Percentiles rank a stretch among this genome's conserved stretches.
These are phyloP conservation scores for Notospermus geniculatus DNA, from an alignment of 1,140 invertebrate genomes.

Conservation along the genomic window DNA sequence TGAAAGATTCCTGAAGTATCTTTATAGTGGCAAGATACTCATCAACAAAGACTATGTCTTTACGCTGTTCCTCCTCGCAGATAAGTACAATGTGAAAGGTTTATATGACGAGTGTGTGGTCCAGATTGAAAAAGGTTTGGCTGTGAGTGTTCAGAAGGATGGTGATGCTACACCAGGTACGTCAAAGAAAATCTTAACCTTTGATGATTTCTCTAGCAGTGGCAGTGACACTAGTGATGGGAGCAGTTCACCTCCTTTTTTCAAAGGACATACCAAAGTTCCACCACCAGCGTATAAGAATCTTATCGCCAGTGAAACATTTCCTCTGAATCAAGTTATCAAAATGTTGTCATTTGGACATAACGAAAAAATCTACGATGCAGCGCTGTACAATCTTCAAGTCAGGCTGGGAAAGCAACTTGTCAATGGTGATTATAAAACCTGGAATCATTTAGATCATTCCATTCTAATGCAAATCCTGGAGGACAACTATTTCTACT, in stretches of 20 bases:
- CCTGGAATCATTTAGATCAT: neutral
- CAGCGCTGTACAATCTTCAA: slow-evolving; percentile 3
- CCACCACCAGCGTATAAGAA: neutral
- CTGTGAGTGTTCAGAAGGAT: neutral
- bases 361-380: slow-evolving; percentile 10
- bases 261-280: neutral
- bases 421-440: slow-evolving; percentile 2
- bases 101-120: slow-evolving; percentile 4
- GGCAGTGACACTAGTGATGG: neutral
- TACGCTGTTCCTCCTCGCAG: slow-evolving; percentile 1
- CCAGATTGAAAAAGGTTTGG: slow-evolving; percentile 9
- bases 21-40: slow-evolving; percentile 5
- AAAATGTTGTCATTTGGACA: neutral
- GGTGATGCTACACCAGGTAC: neutral
- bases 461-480: neutral
- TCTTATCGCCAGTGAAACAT: neutral
- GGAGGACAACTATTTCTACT: slow-evolving; percentile 6
- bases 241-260: neutral
- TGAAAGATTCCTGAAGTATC: slow-evolving; percentile 6
- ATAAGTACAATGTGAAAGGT: slow-evolving; percentile 7
- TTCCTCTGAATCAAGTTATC: neutral
- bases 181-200: neutral
- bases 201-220: neutral
- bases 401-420: neutral
- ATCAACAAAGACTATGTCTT: slow-evolving; percentile 11